phyloP scores from a whole-genome alignment of 1,140 invertebrate species.

The Microplitis mediator region DNA sequence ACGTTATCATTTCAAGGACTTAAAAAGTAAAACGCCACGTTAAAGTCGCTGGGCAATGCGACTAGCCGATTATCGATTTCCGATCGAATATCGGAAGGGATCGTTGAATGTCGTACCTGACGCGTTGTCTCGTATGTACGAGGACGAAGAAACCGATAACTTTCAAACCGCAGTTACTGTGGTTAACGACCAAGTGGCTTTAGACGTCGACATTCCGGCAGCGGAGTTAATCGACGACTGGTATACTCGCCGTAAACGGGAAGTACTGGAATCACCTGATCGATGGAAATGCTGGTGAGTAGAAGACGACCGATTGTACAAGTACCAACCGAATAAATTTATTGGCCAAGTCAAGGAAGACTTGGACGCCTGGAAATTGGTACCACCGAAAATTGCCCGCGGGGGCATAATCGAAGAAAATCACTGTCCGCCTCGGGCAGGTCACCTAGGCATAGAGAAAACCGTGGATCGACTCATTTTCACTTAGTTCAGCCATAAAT shows the following conservation, averaged over 20 bases:
- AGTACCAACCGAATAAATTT: too few relatives aligned
- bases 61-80: too few relatives aligned
- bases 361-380: conserved; percentile 23
- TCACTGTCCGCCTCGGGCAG: conserved; percentile 27
- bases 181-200: too few relatives aligned
- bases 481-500: too few relatives aligned
- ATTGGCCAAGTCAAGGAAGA: neutral
- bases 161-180: too few relatives aligned
- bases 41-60: conserved; percentile 39
- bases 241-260: too few relatives aligned
- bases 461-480: conserved; percentile 28
- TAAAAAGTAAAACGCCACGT: conserved; percentile 52
- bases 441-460: conserved; percentile 33
- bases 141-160: too few relatives aligned
- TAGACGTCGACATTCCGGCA: too few relatives aligned
- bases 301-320: neutral
- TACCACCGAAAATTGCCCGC: neutral
- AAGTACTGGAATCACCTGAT: too few relatives aligned
- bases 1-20: conserved; percentile 43
- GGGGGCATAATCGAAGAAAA: conserved; percentile 22
- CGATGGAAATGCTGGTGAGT: neutral
- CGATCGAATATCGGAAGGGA: conserved; percentile 27
- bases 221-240: too few relatives aligned
- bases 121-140: conserved; percentile 34
- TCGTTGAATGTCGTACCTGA: conserved; percentile 36